A percentile compares a stretch with the other conserved stretches of the same genome.
phyloP scores from a whole-genome alignment of 2,113 vertebrate genomes.

The Spermophilus dauricus region DNA sequence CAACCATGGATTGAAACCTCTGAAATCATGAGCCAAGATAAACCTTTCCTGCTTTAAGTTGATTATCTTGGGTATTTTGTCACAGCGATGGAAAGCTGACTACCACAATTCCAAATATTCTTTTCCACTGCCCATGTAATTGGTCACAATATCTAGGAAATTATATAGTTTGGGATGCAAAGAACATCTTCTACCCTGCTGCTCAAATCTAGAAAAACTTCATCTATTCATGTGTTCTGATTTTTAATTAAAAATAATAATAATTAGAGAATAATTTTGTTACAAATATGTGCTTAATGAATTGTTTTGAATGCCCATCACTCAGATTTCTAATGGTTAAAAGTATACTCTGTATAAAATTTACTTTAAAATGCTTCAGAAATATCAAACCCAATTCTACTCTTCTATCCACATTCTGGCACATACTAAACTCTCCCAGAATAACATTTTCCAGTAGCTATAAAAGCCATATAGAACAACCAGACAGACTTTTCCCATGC shows the following conservation, averaged over 20 bases:
- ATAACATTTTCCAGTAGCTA: background rate
- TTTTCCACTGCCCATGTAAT: background rate
- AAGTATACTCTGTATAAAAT: slow-evolving; percentile 1
- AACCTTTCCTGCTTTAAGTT: too few relatives aligned
- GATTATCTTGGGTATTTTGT: too few relatives aligned
- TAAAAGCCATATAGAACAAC: background rate
- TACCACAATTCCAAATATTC: background rate
- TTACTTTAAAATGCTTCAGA: slow-evolving; percentile 36
- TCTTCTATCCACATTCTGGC: background rate
- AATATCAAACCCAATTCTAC: slow-evolving; percentile 11
- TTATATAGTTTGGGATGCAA: background rate
- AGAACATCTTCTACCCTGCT: slow-evolving; percentile 22
- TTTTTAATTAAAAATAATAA: background rate
- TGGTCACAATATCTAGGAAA: background rate
- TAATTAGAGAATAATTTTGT: background rate
- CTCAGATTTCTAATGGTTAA: background rate
- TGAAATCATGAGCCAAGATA: too few relatives aligned
- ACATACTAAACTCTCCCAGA: slow-evolving; percentile 6
- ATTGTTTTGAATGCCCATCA: background rate
- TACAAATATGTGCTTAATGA: background rate
- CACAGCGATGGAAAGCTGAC: background rate
- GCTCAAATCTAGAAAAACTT: background rate
- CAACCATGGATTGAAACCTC: too few relatives aligned
- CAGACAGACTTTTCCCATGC: slow-evolving; percentile 20
- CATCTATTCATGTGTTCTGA: background rate